Evolutionary conservation across 2,113 vertebrate genomes (phyloP).

Genomic region (Variabilichromis moorii): DNA sequence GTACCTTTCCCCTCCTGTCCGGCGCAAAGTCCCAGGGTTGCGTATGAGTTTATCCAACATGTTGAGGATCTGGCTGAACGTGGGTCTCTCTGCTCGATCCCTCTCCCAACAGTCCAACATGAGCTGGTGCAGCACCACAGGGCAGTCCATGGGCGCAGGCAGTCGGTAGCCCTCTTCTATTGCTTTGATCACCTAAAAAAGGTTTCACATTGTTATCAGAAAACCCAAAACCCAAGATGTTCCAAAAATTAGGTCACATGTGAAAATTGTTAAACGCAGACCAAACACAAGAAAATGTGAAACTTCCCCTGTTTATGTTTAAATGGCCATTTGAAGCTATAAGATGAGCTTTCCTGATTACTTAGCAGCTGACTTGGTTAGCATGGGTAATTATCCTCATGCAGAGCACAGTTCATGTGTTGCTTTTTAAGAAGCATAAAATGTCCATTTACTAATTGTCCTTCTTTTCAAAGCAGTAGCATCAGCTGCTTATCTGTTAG

Average conservation of each 20-base stretch:
- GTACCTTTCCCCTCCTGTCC: constrained; percentile 88
- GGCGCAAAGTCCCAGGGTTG: constrained; percentile 92
- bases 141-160: constrained; percentile 96
- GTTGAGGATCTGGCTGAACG: constrained; percentile 96
- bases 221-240: neutral
- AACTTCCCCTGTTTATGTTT: neutral
- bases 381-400: neutral
- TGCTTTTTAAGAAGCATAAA: neutral
- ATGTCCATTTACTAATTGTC: neutral
- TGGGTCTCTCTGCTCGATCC: constrained; percentile 89
- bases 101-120: constrained; percentile 98
- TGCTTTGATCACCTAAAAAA: constrained; percentile 89
- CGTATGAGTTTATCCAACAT: constrained; percentile 98
- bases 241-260: neutral
- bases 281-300: neutral
- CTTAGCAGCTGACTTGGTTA: neutral
- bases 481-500: neutral
- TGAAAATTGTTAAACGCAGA: neutral
- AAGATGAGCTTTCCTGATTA: neutral
- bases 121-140: constrained; percentile 90
- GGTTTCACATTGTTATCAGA: neutral
- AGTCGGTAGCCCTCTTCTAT: constrained; percentile 95
- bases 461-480: neutral
- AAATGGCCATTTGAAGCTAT: neutral
- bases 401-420: neutral